Evolutionary conservation across 2,113 vertebrate species (phyloP).

Genomic region (human): GRCh38 chr1:106769001-106769500

Average conservation of each 20-base stretch:
- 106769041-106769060: neutral
- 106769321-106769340: neutral
- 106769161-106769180: neutral
- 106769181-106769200: neutral
- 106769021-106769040: neutral
- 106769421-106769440: neutral
- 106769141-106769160: neutral
- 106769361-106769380: neutral
- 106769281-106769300: neutral
- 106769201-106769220: neutral
- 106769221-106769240: neutral
- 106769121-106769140: neutral
- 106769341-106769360: neutral
- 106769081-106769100: neutral
- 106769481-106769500: slow-evolving; percentile 12
- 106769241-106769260: neutral
- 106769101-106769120: neutral
- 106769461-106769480: neutral
- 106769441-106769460: slow-evolving; percentile 22
- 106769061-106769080: neutral
- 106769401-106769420: neutral
- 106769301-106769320: neutral
- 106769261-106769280: neutral
- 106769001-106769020: neutral
- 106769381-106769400: neutral